Base-by-base conservation (phyloP, 2,888 invertebrate species). In the Autographa pulchrina region DNA sequence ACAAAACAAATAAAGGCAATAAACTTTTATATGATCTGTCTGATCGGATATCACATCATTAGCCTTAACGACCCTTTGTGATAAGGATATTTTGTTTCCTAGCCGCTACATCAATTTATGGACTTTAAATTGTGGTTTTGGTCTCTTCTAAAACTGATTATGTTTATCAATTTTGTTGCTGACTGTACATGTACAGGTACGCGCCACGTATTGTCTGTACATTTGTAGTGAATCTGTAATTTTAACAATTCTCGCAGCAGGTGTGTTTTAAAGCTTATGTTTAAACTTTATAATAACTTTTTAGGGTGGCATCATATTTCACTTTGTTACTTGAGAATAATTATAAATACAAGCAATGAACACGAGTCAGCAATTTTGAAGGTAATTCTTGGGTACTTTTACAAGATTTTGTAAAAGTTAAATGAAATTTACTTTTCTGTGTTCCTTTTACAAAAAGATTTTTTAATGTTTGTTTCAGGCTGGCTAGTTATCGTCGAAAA, bases 201-300 rank as follows among this genome's bases (percentile, higher is more conserved):
- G 38, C 54, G 25, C 20, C 38, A 60, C 59, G 48, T 48, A 48
- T 16, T 48, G 48, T 48, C 38, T 76, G 31, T 72, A 61, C 71
- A 69, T 74, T 70, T 70, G 58, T 62, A 72, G 63, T 70, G 35
- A 59, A 75, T 72, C 38, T 52, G 52, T 68, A 70, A 76, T 74
- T 71, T 74, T 20, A 67, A 64, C 68, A 75, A 63, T 79, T 74
- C 48, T 64, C 38, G 70, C 43, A 69, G 38, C 75, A 75, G 77
- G 81, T 82, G 81, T 65, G 70, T 68, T 71, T 77, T 74, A 83
- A 63, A 41, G 70, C 32, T 32, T 69, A 72, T 74, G 75, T 76
- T 73, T 74, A 71, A 82, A 75, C 60, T 77, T 81, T 72, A 67
- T 70, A 60, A 69, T 70, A 70, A 70, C 52, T 76, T 82, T 79